Evolutionary conservation across 2,797 vertebrate genomes (phyloP).

Genomic region (Microchirus variegatus): DNA sequence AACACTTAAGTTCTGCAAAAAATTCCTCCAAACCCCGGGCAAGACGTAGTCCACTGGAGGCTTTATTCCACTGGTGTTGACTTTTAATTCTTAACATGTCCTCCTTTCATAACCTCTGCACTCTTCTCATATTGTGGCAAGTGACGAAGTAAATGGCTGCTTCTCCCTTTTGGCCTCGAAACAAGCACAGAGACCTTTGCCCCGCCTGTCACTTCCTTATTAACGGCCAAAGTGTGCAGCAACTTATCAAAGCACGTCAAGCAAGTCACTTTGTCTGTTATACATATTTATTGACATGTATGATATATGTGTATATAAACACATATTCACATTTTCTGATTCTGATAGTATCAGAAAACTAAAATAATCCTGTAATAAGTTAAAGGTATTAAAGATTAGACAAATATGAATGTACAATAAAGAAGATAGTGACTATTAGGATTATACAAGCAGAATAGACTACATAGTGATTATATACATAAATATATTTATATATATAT

Average conservation of each 20-base stretch:
- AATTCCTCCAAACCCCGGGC: not conserved
- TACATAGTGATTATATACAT: too few species aligned
- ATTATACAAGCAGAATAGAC: too few species aligned
- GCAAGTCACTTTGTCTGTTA: conserved; percentile 19
- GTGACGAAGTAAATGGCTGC: conserved; percentile 54
- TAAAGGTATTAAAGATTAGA: too few species aligned
- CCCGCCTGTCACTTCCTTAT: conserved; percentile 77
- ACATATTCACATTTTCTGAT: too few species aligned
- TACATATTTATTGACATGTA: conserved; percentile 13
- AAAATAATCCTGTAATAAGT: too few species aligned
- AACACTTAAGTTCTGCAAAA: conserved; percentile 14
- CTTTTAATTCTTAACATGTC: conserved; percentile 66
- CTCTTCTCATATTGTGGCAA: conserved; percentile 30
- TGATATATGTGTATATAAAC: not conserved
- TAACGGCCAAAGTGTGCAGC: conserved; percentile 41
- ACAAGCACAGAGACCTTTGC: conserved; percentile 70
- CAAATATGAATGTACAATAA: too few species aligned
- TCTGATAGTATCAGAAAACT: too few species aligned
- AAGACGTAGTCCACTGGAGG: conserved; percentile 14
- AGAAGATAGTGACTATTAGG: too few species aligned
- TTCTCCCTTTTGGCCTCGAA: conserved; percentile 71
- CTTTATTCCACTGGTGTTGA: conserved; percentile 50
- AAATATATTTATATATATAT: too few species aligned
- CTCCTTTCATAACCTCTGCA: conserved; percentile 63
- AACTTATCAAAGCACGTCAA: conserved; percentile 21